These are phyloP conservation scores for Pristionchus entomophagus DNA, from an alignment of 2,888 invertebrate species.

Conservation along the genomic window DNA sequence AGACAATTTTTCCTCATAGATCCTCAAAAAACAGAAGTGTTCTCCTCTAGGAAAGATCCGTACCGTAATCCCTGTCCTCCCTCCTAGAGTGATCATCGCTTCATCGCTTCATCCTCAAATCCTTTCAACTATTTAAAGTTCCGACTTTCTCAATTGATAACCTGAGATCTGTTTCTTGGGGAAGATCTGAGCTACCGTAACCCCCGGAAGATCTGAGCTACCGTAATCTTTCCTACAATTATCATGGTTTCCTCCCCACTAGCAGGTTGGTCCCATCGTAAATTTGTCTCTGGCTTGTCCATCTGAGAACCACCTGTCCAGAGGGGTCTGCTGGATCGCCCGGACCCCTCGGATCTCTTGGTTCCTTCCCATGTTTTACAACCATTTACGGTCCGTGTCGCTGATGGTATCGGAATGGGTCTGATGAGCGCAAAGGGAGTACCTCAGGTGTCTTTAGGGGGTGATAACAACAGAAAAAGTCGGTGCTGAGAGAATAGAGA, in stretches of 20 bases:
- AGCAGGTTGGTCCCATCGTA: background rate
- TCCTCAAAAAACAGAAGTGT: too few relatives aligned
- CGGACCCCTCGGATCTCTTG: too few relatives aligned
- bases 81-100: too few relatives aligned
- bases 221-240: background rate
- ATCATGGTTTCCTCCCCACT: background rate
- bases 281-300: background rate
- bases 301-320: background rate
- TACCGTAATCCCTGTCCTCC: too few relatives aligned
- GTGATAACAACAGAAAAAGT: background rate
- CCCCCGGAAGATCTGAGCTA: background rate
- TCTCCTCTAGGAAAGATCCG: too few relatives aligned
- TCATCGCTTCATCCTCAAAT: too few relatives aligned
- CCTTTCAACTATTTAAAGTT: too few relatives aligned
- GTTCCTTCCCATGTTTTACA: background rate
- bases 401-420: background rate
- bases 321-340: background rate
- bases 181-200: too few relatives aligned
- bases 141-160: too few relatives aligned
- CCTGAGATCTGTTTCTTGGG: too few relatives aligned
- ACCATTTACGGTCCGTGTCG: constrained; percentile 18
- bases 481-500: too few relatives aligned
- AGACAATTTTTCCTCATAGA: too few relatives aligned
- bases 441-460: background rate
- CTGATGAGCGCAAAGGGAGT: background rate